Evolutionary conservation across 1,140 invertebrate species (phyloP), one percentile per base, ranked within the genome.

Genomic region (Drosophila bocki): DNA sequence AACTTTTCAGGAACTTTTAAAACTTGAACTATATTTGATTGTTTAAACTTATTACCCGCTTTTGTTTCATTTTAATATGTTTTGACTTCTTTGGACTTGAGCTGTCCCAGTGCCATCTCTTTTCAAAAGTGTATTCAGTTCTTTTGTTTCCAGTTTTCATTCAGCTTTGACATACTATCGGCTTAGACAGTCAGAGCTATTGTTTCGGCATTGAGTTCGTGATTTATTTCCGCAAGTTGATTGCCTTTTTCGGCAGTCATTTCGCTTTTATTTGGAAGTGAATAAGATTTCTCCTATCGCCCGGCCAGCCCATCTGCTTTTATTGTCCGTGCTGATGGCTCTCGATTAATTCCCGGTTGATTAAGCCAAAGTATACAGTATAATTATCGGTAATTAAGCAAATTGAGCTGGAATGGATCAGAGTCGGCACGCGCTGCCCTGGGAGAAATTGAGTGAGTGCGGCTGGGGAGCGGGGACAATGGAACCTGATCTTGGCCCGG

Each of bases 321-420:
- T 72, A 60, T 72, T 67, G 67, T 26, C 39, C 44, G 22, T 13
- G 9, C 26, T 42, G 13, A 72, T 39, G 57, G 44, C 54, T 70
- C 67, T 32, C 67, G 67, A 41, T 33, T 42, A 35, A 17, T 22
- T 32, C 29, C 42, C 53, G 15, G 37, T 60, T 72, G 67, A 65
- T 75, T 78, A 78, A 54, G 32, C 51, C 45, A 22, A 68, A 78
- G 59, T 50, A 29, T 77, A 15, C 57, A 75, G 56, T 60, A 33
- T 77, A 81, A 84, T 84, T 85, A 82, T 63, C 61, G 58, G 60
- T 75, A 53, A 75, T 75, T 83, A 60, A 64, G 41, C 58, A 61
- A 72, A 72, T 72, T 59, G 67, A 72, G 67, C 53, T 50, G 45
- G 42, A 61, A 45, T 59, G 29, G 53, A 72, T 60, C 53, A 44